phyloP scores from a whole-genome alignment of 2,888 invertebrate species.

The Perithous albicinctus region DNA sequence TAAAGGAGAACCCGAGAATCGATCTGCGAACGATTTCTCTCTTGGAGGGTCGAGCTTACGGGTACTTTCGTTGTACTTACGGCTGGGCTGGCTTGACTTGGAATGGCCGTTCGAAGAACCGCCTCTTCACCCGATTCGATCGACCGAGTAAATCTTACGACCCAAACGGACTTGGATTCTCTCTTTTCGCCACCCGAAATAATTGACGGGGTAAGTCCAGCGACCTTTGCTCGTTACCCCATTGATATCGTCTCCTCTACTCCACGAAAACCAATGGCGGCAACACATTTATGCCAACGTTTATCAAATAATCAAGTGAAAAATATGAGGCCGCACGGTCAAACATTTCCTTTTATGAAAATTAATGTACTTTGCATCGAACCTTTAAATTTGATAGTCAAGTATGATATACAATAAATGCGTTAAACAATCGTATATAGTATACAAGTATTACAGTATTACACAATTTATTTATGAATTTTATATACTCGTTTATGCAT shows the following conservation, averaged over 20 bases:
- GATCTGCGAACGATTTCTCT: constrained; percentile 33
- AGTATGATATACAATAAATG: too few relatives aligned
- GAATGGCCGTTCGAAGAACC: constrained; percentile 25
- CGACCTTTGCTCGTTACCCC: constrained; percentile 16
- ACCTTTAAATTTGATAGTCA: too few relatives aligned
- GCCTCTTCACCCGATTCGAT: constrained; percentile 25
- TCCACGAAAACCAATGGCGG: neutral
- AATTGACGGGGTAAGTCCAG: constrained; percentile 31
- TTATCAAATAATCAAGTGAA: constrained; percentile 9
- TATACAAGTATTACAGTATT: too few relatives aligned
- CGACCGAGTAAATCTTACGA: constrained; percentile 35
- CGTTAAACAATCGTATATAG: too few relatives aligned
- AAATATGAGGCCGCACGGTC: too few relatives aligned
- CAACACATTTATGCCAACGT: neutral
- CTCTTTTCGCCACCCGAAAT: constrained; percentile 29
- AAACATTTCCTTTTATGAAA: too few relatives aligned
- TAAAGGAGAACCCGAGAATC: constrained; percentile 26
- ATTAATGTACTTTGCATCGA: too few relatives aligned
- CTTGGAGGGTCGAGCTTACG: constrained; percentile 19
- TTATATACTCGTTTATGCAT: too few relatives aligned
- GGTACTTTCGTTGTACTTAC: constrained; percentile 35
- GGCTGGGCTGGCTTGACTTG: constrained; percentile 23
- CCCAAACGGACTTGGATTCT: constrained; percentile 28
- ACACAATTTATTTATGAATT: too few relatives aligned
- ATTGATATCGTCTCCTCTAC: constrained; percentile 6